Evolutionary conservation across 1,140 invertebrate genomes (phyloP), one percentile per base, ranked within the genome.

Genomic region (Ips nitidus): DNA sequence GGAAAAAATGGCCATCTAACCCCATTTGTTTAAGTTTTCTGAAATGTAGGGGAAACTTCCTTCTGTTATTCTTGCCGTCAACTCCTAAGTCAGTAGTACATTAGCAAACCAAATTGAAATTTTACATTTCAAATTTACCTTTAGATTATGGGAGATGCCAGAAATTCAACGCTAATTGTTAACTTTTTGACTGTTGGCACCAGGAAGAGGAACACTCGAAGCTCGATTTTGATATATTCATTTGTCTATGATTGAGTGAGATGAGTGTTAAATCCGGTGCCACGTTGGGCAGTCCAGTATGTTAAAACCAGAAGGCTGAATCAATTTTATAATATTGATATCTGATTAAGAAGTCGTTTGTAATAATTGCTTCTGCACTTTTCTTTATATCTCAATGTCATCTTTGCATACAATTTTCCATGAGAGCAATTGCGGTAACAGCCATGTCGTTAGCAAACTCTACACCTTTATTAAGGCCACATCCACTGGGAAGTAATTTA

Each of bases 71-170:
- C 66, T 68, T 68, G 66, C 66, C 66, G 66, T 68, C 66, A 60
- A 60, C 56, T 60, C 55, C 68, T 64, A 64, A 70, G 60, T 70
- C 58, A 37, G 56, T 45, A 50, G 55, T 22, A 70, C 65, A 70
- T 70, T 70, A 64, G 68, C 68, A 70, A 70, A 65, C 68, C 68
- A 70, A 70, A 70, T 70, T 70, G 52, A 53, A 70, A 70, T 70
- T 70, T 70, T 70, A 70, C 68, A 70, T 70, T 70, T 70, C 60
- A 70, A 70, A 70, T 70, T 64, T 70, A 70, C 68, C 68, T 70
- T 50, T 70, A 55, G 68, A 70, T 70, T 70, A 70, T 65, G 50
- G 61, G 58, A 63, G 68, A 64, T 53, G 68, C 55, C 55, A 70
- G 68, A 70, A 64, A 64, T 58, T 70, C 68, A 58, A 70, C 43